phyloP scores from a whole-genome alignment of 1,140 invertebrate species.

The Aphelenchoides avenae region DNA sequence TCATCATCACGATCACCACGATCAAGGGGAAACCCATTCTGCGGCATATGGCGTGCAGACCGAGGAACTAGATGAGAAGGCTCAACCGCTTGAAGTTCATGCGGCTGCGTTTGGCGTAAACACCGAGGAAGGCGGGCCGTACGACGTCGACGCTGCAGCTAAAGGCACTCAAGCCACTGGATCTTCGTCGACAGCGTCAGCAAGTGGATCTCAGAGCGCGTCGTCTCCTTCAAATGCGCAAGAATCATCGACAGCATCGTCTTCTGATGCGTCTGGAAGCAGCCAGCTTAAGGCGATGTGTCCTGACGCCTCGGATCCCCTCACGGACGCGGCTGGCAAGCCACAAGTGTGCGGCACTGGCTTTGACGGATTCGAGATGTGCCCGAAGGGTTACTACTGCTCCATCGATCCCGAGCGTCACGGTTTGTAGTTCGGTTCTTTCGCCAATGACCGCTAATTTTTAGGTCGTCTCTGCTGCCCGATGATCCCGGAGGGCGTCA shows the following conservation, averaged over 20 bases:
- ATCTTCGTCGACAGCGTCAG: too few relatives aligned
- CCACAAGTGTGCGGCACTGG: constrained; percentile 47
- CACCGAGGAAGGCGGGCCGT: too few relatives aligned
- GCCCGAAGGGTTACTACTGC: constrained; percentile 54
- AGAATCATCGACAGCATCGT: too few relatives aligned
- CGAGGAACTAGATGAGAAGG: background rate
- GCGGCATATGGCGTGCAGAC: constrained; percentile 8
- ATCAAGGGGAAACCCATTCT: constrained; percentile 12
- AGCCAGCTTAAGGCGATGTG: constrained; percentile 34
- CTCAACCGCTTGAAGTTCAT: background rate
- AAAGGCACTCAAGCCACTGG: background rate
- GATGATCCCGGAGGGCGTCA: constrained; percentile 32
- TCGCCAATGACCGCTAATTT: constrained; percentile 13
- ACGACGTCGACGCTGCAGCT: background rate
- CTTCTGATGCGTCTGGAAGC: constrained; percentile 7
- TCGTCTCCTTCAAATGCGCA: too few relatives aligned
- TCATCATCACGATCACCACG: too few relatives aligned
- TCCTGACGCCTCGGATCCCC: constrained; percentile 56
- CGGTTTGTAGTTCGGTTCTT: background rate
- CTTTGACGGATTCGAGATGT: constrained; percentile 50
- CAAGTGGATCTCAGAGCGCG: too few relatives aligned
- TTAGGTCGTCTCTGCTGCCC: constrained; percentile 51
- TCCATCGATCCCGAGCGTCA: constrained; percentile 50
- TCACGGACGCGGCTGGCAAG: constrained; percentile 36
- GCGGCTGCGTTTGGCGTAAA: too few relatives aligned